Percentiles rank a stretch among this genome's conserved stretches.
Conservation (phyloP, 2,888 invertebrate genomes). For the Amblyjoppa fuscipennis region DNA sequence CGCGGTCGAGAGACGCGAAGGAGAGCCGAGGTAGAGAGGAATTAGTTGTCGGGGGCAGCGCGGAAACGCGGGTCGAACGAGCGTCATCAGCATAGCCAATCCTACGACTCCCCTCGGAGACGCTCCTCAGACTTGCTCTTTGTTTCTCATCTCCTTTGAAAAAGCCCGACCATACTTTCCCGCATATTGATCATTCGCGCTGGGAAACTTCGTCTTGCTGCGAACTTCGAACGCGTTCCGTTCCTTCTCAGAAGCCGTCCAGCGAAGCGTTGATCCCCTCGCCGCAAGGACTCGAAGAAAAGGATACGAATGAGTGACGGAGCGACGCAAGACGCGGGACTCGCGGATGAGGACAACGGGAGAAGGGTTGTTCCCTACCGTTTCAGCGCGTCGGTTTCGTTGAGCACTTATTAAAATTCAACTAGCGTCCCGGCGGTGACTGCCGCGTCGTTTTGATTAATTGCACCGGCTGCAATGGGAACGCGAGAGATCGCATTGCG, state of each 20-base stretch:
- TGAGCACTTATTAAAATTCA: conserved; percentile 67
- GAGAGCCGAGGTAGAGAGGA: conserved; percentile 3
- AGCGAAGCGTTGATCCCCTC: neutral
- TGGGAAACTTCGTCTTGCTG: neutral
- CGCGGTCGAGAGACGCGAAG: conserved; percentile 1
- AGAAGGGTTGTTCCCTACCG: neutral
- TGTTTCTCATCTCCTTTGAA: conserved; percentile 37
- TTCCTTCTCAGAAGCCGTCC: neutral
- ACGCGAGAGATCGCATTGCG: conserved; percentile 53
- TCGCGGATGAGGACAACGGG: neutral
- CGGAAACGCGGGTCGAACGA: neutral
- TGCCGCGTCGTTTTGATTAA: conserved; percentile 74
- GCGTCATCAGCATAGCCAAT: conserved; percentile 41
- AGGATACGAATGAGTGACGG: conserved; percentile 13
- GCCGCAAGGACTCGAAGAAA: conserved; percentile 11
- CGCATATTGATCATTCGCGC: neutral
- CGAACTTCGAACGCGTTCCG: conserved; percentile 1
- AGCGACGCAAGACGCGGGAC: conserved; percentile 17
- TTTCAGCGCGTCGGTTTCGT: neutral
- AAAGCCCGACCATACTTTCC: conserved; percentile 5
- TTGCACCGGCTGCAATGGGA: conserved; percentile 63
- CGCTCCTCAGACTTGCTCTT: conserved; percentile 8
- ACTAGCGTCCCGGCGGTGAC: conserved; percentile 50
- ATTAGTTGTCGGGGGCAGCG: conserved; percentile 22
- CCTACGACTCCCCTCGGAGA: neutral